Evolutionary conservation across 2,888 invertebrate species (phyloP).

Genomic region (Ormyrus rosae): DNA sequence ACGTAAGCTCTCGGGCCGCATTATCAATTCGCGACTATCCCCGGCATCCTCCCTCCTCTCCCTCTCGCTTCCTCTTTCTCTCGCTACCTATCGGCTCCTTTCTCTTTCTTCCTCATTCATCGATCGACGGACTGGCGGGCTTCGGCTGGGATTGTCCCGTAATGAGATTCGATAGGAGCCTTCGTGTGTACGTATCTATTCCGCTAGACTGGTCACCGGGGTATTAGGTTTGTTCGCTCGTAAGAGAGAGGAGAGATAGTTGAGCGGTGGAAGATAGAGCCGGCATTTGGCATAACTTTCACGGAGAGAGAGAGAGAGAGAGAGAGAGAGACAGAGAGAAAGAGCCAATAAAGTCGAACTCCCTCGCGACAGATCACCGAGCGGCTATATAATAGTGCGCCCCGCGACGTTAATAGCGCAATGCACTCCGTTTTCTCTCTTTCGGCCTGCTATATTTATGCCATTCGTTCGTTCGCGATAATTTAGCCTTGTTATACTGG

Average conservation of each 20-base stretch:
- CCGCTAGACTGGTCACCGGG: constrained; percentile 58
- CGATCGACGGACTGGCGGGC: constrained; percentile 12
- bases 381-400: background rate
- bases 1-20: background rate
- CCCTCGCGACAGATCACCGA: constrained; percentile 28
- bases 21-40: constrained; percentile 7
- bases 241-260: constrained; percentile 3
- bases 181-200: constrained; percentile 60
- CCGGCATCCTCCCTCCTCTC: background rate
- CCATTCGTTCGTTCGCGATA: background rate
- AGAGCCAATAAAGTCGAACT: constrained; percentile 49
- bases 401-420: constrained; percentile 45
- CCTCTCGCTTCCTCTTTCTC: background rate
- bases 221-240: constrained; percentile 54
- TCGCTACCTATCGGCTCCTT: background rate
- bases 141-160: constrained; percentile 54
- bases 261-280: background rate
- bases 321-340: background rate
- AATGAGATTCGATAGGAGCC: constrained; percentile 61
- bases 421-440: constrained; percentile 26
- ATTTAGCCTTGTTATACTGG: constrained; percentile 24
- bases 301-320: background rate
- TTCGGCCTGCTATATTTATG: background rate
- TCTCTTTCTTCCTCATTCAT: constrained; percentile 22
- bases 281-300: background rate